Conservation (phyloP, 2,888 invertebrate genomes). For the Mystacides longicornis region DNA sequence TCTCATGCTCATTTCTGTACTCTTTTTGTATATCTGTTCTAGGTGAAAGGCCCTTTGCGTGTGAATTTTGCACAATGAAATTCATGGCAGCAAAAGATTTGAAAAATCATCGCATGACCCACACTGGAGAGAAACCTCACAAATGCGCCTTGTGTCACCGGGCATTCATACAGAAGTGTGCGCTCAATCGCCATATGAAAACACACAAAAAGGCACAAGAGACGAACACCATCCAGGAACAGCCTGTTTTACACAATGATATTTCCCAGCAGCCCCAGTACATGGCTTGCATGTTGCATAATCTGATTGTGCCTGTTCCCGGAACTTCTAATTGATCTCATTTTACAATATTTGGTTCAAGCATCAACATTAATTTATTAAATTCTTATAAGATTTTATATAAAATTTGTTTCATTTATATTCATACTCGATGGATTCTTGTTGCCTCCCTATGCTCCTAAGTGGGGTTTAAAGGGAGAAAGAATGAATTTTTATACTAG, state of each 20-base stretch:
- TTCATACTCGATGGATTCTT: no score
- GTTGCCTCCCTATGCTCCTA: no score
- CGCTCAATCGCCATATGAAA: constrained; percentile 89
- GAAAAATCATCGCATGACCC: constrained; percentile 85
- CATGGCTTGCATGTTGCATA: background rate
- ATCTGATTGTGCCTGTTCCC: background rate
- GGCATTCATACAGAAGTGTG: constrained; percentile 88
- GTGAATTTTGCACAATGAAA: constrained; percentile 82
- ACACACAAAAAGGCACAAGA: constrained; percentile 74
- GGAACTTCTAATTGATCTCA: no score
- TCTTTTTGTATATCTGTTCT: no score
- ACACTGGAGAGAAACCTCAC: constrained; percentile 86
- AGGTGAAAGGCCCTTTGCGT: constrained; percentile 72
- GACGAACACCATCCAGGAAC: background rate
- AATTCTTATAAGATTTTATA: no score
- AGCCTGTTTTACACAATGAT: background rate
- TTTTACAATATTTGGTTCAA: no score
- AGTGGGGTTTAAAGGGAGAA: no score
- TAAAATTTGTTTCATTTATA: no score
- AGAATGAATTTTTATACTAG: no score
- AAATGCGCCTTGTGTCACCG: constrained; percentile 84
- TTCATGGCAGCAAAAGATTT: constrained; percentile 89
- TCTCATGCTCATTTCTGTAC: no score
- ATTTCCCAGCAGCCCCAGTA: background rate
- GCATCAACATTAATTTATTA: no score